Evolutionary conservation across 2,888 invertebrate species (phyloP), one percentile per base, ranked within the genome.

Genomic region (Sarcophaga caerulescens): DNA sequence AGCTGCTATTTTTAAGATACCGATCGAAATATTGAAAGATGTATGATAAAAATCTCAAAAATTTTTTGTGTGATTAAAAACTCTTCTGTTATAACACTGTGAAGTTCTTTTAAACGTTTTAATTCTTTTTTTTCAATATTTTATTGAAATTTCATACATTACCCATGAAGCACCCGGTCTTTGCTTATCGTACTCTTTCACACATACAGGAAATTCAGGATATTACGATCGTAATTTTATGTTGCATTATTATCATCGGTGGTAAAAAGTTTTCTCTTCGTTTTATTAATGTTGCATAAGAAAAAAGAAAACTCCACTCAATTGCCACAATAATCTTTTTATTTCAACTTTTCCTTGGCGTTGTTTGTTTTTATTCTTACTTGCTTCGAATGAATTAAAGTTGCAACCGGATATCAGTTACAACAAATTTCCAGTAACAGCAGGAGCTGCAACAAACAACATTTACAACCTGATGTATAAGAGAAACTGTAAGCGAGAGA

Each of bases 351-450:
- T 19, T 60, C n/a, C 21, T 35, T 0, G 35, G 35, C 8, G 60
- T 63, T 45, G 60, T 17, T 80, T 78, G 68, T 74, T 52, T 60
- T 1, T 80, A 47, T 59, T 45, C 21, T 66, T 59, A 52, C 25
- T 52, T 17, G 1, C 17, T 14, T 44, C 44, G 45, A 17, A 59
- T 44, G 76, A 81, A 77, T 84, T 78, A 45, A 84, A 77, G 86
- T 71, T 84, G 81, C 84, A 81, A 81, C 76, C 86, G 81, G 81
- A 86, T 84, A 86, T 84, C 81, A 84, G 84, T 81, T 79, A 63
- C 65, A 84, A 73, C 47, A 11, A 69, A 23, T 44, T 68, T 25
- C 17, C 63, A 21, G 59, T 59, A 66, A 74, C 59, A 66, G 17
- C 59, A 14, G 47, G n/a, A 19, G 19, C 60, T 17, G 21, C 60